These are phyloP conservation scores for Drosophila novamexicana DNA, from an alignment of 1,140 invertebrate genomes.

Conservation along the genomic window DNA sequence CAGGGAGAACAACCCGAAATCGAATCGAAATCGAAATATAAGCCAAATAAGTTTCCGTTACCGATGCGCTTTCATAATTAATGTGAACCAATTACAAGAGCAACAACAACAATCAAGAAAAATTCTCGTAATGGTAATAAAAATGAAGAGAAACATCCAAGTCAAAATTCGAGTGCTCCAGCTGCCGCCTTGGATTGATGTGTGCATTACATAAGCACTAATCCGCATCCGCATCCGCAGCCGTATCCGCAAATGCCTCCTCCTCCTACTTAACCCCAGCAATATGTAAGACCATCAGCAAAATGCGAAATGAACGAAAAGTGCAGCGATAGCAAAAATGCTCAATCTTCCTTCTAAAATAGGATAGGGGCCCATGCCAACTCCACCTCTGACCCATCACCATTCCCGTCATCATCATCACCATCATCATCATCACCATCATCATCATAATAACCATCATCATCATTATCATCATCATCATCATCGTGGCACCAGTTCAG, in stretches of 20 bases:
- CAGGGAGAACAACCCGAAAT: conserved; percentile 11
- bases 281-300: conserved; percentile 42
- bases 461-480: conserved; percentile 1
- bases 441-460: background rate
- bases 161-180: conserved; percentile 33
- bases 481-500: background rate
- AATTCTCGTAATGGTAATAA: conserved; percentile 30
- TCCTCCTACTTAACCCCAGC: background rate
- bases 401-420: conserved; percentile 4
- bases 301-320: conserved; percentile 63
- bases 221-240: conserved; percentile 28
- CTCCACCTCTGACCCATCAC: background rate
- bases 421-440: conserved; percentile 8
- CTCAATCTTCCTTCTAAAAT: conserved; percentile 18
- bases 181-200: conserved; percentile 59
- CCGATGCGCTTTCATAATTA: conserved; percentile 81
- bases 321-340: conserved; percentile 54
- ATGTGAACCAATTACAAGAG: conserved; percentile 69
- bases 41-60: conserved; percentile 80
- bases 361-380: background rate
- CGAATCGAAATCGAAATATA: conserved; percentile 71
- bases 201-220: conserved; percentile 73
- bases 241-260: conserved; percentile 22
- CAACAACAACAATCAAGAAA: conserved; percentile 28
- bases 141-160: conserved; percentile 11